Conservation (phyloP, 2,888 invertebrate genomes). For the Lasioglossum calceatum region DNA sequence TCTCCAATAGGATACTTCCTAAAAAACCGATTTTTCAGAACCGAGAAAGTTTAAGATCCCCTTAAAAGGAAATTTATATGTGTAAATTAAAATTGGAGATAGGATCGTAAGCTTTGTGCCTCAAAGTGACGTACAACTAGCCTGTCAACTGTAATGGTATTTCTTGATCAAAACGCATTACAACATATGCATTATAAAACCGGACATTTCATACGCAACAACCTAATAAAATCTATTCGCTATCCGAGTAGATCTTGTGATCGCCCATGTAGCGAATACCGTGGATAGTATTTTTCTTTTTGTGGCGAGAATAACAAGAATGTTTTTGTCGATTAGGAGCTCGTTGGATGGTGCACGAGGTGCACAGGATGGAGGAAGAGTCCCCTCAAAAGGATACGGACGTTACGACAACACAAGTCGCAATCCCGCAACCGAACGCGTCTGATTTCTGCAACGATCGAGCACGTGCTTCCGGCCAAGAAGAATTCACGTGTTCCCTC, state of each 20-base stretch:
- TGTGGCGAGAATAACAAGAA: neutral
- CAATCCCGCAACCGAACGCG: slow-evolving; percentile 11
- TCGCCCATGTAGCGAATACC: neutral
- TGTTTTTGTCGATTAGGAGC: slow-evolving; percentile 14
- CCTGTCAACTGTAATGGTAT: too few relatives aligned
- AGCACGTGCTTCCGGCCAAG: slow-evolving; percentile 40
- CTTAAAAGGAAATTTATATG: too few relatives aligned
- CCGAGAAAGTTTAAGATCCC: too few relatives aligned
- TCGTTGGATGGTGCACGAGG: slow-evolving; percentile 38
- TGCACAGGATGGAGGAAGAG: slow-evolving; percentile 71
- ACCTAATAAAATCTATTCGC: neutral
- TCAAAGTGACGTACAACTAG: too few relatives aligned
- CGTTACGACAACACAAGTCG: slow-evolving; percentile 21
- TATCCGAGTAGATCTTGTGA: neutral
- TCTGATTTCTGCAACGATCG: neutral
- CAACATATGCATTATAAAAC: too few relatives aligned
- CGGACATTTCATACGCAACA: too few relatives aligned
- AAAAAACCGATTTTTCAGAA: too few relatives aligned
- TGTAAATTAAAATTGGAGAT: too few relatives aligned
- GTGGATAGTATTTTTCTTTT: neutral
- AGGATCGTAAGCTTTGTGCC: too few relatives aligned
- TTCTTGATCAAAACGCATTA: too few relatives aligned
- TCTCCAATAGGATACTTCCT: too few relatives aligned
- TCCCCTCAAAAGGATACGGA: slow-evolving; percentile 25
- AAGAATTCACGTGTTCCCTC: slow-evolving; percentile 76